A percentile compares a stretch with the other conserved stretches of the same genome.
Evolutionary conservation across 2,797 vertebrate genomes (phyloP).

Genomic region (Serranus cabrilla): DNA sequence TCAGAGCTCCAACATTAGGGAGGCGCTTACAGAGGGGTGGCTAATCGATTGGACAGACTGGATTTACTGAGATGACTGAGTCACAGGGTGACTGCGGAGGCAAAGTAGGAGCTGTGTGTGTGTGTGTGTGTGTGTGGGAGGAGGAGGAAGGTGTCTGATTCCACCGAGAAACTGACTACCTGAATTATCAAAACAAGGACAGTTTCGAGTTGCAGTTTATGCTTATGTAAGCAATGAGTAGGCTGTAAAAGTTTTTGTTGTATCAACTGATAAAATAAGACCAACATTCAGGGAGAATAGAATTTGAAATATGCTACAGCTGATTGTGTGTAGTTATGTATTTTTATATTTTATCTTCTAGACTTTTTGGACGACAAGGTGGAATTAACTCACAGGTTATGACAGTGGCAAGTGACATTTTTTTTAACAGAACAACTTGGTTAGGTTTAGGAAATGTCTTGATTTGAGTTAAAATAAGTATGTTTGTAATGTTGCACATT

Average conservation of each 20-base stretch:
- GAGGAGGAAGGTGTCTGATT: slow-evolving; percentile 30
- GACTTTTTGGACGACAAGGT: too few relatives aligned
- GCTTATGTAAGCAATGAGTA: neutral
- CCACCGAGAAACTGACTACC: slow-evolving; percentile 28
- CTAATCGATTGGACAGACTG: slow-evolving; percentile 76
- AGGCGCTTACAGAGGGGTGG: slow-evolving; percentile 55
- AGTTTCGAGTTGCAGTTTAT: slow-evolving; percentile 7
- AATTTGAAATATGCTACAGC: neutral
- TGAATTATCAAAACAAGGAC: slow-evolving; percentile 14
- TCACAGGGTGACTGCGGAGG: slow-evolving; percentile 48
- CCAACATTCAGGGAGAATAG: neutral
- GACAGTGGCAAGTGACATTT: too few relatives aligned
- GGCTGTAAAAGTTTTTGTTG: neutral
- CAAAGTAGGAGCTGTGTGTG: slow-evolving; percentile 25
- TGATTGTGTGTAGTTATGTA: too few relatives aligned
- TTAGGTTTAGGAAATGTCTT: too few relatives aligned
- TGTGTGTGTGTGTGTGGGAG: slow-evolving; percentile 32
- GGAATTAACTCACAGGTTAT: neutral
- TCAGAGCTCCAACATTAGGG: slow-evolving; percentile 58
- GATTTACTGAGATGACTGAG: slow-evolving; percentile 70
- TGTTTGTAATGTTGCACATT: too few relatives aligned
- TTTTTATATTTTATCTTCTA: too few relatives aligned
- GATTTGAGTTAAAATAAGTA: too few relatives aligned
- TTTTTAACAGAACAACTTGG: too few relatives aligned
- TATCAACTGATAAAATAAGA: neutral